Conservation (phyloP, 2,797 vertebrate species). For the Crocodylus rhombifer region DNA sequence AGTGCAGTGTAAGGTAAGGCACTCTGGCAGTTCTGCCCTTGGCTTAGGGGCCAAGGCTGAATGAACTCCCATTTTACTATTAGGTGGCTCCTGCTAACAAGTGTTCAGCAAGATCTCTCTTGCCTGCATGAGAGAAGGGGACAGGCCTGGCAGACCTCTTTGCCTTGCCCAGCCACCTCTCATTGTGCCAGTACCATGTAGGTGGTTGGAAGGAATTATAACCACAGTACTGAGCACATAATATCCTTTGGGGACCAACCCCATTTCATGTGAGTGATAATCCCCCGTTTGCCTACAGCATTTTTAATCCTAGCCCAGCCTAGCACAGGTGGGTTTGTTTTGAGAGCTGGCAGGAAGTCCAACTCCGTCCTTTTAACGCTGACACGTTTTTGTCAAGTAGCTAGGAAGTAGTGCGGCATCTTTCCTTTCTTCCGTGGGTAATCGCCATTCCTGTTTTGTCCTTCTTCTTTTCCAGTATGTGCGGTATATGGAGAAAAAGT, state of each 20-base stretch:
- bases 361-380: neutral
- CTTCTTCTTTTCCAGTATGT: constrained; percentile 86
- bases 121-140: too few species aligned
- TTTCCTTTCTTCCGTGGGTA: neutral
- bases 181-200: too few species aligned
- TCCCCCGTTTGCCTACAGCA: neutral
- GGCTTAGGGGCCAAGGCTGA: fast-evolving
- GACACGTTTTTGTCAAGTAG: neutral
- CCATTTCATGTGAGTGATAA: neutral
- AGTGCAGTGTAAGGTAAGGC: too few species aligned
- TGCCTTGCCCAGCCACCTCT: too few species aligned
- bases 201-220: neutral
- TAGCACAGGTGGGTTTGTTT: neutral
- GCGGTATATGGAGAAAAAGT: constrained; percentile 90
- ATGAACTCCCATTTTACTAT: neutral
- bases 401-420: neutral
- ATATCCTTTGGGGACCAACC: neutral
- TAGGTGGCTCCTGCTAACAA: constrained; percentile 36
- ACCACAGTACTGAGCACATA: neutral
- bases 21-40: neutral
- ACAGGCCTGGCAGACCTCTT: too few species aligned
- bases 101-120: neutral
- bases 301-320: neutral
- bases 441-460: neutral
- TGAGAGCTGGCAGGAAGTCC: neutral